Percentiles rank a stretch among this genome's conserved stretches.
phyloP scores from a whole-genome alignment of 2,888 invertebrate species.

The Cephus rjabovi region DNA sequence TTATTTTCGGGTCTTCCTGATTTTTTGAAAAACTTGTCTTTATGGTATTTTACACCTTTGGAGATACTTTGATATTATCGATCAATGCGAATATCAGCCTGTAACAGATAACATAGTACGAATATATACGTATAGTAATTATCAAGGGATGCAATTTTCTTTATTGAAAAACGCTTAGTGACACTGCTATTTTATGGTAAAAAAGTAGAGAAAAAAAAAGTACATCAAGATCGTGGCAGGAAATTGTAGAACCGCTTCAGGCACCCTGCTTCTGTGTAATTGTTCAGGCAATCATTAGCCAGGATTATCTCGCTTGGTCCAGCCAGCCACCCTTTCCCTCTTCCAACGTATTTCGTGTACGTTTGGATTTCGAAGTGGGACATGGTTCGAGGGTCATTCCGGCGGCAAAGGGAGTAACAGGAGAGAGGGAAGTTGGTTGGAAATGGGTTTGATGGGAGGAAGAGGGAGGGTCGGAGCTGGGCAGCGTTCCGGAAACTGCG shows the following conservation, averaged over 20 bases:
- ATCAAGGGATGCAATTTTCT: neutral
- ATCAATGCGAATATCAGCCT: neutral
- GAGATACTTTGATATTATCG: neutral
- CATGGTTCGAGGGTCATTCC: conserved; percentile 28
- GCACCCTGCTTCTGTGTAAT: conserved; percentile 43
- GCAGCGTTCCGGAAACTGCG: conserved; percentile 52
- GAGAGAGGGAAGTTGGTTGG: conserved; percentile 6
- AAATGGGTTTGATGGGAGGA: conserved; percentile 17
- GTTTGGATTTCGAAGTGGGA: conserved; percentile 43
- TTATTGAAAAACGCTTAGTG: neutral
- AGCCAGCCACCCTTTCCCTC: conserved; percentile 37
- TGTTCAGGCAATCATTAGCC: conserved; percentile 57
- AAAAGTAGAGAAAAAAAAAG: neutral
- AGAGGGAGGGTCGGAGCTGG: conserved; percentile 25
- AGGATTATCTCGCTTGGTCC: conserved; percentile 54
- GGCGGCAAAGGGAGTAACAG: conserved; percentile 14
- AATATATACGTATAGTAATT: neutral
- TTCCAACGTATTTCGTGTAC: conserved; percentile 39
- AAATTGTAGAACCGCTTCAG: neutral
- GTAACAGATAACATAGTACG: neutral
- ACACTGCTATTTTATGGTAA: neutral
- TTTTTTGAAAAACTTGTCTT: neutral
- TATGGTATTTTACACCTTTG: neutral
- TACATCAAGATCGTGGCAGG: neutral
- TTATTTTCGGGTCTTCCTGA: neutral